Evolutionary conservation across 2,888 invertebrate species (phyloP), one percentile per base, ranked within the genome.

Genomic region (Xestia xanthographa): DNA sequence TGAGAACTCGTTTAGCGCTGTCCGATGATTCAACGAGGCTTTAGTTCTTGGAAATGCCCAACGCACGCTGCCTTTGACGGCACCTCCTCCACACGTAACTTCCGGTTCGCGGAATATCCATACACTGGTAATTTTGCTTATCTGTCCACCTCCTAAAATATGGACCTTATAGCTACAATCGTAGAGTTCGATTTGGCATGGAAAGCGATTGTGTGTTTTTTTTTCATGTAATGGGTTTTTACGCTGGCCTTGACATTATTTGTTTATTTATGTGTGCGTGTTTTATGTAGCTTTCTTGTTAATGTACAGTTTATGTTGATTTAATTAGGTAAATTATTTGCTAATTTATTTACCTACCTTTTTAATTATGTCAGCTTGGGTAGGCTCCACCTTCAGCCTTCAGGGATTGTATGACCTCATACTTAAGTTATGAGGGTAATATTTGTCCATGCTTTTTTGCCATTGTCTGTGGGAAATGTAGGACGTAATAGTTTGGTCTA

Each of bases 231-330:
- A 77, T 84, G 80, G 83, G 86, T 86, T 90, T 83, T 86, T 80
- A 83, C 80, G 38, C 34, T 75, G 87, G 63, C 91, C 91, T 91
- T 91, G 91, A 89, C 89, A 87, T 88, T 83, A 86, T 81, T 83
- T 72, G 48, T 45, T 50, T 79, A 41, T n/a, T 70, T 67, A 34
- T 53, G 50, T 38, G 69, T 66, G 74, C 56, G 79, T 69, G 63
- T 69, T 77, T 48, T 66, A 14, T 67, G 53, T 43, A 34, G 66
- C 68, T 77, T 85, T 77, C 29, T 75, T 77, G 70, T 67, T 80
- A 75, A 66, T 77, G 41, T 56, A 29, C 29, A 65, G 63, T 68
- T 75, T 67, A 50, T 83, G 83, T 68, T 80, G 65, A 58, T 76
- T 80, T 70, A 80, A 79, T 79, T 72, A 70, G 26, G 48, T 77